Percentiles rank a stretch among this genome's conserved stretches.
These are phyloP conservation scores for Conus canariensis DNA, from an alignment of 2,888 invertebrate species.

Conservation along the genomic window DNA sequence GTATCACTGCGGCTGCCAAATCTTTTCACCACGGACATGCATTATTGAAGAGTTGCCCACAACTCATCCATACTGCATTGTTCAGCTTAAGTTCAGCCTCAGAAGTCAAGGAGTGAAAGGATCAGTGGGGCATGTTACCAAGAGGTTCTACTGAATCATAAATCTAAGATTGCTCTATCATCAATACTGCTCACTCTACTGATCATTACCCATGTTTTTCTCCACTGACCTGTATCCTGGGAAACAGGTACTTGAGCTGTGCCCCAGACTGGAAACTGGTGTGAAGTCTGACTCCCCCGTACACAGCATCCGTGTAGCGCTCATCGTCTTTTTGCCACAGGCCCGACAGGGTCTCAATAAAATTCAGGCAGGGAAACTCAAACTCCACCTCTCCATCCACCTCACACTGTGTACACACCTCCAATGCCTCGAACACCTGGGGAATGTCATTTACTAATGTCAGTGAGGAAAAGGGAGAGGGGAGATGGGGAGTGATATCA, in stretches of 20 bases:
- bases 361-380: slow-evolving; percentile 86
- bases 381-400: slow-evolving; percentile 86
- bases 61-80: too few relatives aligned
- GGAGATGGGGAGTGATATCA: not conserved
- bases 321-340: slow-evolving; percentile 83
- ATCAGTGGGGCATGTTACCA: too few relatives aligned
- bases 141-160: too few relatives aligned
- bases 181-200: too few relatives aligned
- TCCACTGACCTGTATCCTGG: slow-evolving; percentile 82
- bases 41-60: too few relatives aligned
- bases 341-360: slow-evolving; percentile 85
- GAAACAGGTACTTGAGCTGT: slow-evolving; percentile 85
- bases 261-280: slow-evolving; percentile 80
- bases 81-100: too few relatives aligned
- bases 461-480: not conserved
- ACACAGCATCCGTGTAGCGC: slow-evolving; percentile 79
- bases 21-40: too few relatives aligned
- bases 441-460: not conserved
- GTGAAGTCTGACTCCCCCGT: slow-evolving; percentile 84
- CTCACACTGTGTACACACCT: slow-evolving; percentile 86
- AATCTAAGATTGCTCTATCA: too few relatives aligned
- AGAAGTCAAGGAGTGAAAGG: too few relatives aligned
- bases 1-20: too few relatives aligned
- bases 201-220: not conserved
- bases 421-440: slow-evolving; percentile 84